Percentiles rank a stretch among this genome's conserved stretches.
Conservation (phyloP, 2,797 vertebrate species). For the Natrix natrix region DNA sequence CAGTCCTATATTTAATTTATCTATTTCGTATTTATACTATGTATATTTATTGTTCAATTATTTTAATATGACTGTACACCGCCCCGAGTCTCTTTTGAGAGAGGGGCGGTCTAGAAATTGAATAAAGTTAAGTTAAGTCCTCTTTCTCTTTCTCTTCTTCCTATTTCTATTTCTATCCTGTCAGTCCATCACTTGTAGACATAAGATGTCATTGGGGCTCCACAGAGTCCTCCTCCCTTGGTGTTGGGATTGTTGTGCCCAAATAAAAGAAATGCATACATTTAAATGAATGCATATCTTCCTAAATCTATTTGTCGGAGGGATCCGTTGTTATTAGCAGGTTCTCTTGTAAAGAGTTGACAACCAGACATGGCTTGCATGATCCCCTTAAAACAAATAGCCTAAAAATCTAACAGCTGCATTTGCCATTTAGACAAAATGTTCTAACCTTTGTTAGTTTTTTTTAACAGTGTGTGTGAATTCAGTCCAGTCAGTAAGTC, state of each 20-base stretch:
- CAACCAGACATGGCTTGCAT: not conserved
- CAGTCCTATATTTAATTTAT: too few relatives aligned
- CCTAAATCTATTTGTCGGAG: not conserved
- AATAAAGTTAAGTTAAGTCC: too few relatives aligned
- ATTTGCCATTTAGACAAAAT: not conserved
- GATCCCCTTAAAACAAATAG: not conserved
- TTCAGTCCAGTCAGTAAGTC: not conserved
- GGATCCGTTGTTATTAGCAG: not conserved
- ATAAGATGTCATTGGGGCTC: not conserved
- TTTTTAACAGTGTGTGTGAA: not conserved
- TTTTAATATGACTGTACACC: too few relatives aligned
- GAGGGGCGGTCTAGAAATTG: too few relatives aligned
- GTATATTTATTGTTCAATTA: too few relatives aligned
- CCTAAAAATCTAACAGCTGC: not conserved
- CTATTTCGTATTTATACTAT: too few relatives aligned
- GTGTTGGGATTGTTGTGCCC: not conserved
- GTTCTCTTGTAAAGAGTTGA: not conserved
- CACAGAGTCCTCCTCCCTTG: not conserved
- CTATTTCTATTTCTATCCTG: not conserved
- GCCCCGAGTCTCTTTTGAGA: too few relatives aligned
- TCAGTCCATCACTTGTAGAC: not conserved
- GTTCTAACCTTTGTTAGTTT: not conserved
- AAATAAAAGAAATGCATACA: not conserved
- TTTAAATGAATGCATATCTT: not conserved
- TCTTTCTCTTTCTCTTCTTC: not conserved